Percentiles rank a stretch among this genome's conserved stretches.
Conservation (phyloP, 2,113 vertebrate species). For the Clarias macrocephalus region DNA sequence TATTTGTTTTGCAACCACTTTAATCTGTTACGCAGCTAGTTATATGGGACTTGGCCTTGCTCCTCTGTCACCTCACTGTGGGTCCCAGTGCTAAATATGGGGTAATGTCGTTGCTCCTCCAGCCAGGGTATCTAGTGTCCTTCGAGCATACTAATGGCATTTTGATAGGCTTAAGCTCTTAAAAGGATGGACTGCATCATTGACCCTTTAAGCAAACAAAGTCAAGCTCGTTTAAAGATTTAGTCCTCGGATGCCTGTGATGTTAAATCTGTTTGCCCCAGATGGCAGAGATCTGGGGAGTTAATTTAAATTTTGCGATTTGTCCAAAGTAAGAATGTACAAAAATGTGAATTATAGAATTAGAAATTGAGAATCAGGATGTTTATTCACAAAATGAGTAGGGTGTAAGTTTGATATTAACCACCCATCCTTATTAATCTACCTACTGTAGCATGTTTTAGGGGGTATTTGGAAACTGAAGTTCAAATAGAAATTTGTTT, state of each 20-base stretch:
- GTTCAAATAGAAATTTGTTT: not conserved
- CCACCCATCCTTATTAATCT: not conserved
- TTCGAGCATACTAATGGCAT: constrained; percentile 47
- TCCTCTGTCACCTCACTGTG: constrained; percentile 64
- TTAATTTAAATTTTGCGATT: not conserved
- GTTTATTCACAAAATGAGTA: not conserved
- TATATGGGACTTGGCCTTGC: constrained; percentile 73
- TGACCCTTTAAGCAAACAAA: constrained; percentile 7
- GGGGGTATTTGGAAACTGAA: not conserved
- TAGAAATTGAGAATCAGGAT: not conserved
- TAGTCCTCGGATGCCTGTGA: not conserved
- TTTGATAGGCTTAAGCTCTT: constrained; percentile 32
- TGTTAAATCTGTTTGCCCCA: not conserved
- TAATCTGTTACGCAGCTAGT: constrained; percentile 72
- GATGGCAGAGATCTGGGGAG: not conserved
- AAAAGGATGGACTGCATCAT: constrained; percentile 34
- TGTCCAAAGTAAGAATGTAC: not conserved
- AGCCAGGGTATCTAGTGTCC: constrained; percentile 54
- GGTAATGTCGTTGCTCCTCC: constrained; percentile 55
- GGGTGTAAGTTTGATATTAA: not conserved
- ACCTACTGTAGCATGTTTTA: no score
- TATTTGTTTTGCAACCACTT: constrained; percentile 70
- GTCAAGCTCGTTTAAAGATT: constrained; percentile 10
- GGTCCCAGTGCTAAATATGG: constrained; percentile 67
- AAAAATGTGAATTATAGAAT: not conserved